Evolutionary conservation across 2,797 vertebrate species (phyloP), one percentile per base, ranked within the genome.

Genomic region (Apogon hyalosoma): DNA sequence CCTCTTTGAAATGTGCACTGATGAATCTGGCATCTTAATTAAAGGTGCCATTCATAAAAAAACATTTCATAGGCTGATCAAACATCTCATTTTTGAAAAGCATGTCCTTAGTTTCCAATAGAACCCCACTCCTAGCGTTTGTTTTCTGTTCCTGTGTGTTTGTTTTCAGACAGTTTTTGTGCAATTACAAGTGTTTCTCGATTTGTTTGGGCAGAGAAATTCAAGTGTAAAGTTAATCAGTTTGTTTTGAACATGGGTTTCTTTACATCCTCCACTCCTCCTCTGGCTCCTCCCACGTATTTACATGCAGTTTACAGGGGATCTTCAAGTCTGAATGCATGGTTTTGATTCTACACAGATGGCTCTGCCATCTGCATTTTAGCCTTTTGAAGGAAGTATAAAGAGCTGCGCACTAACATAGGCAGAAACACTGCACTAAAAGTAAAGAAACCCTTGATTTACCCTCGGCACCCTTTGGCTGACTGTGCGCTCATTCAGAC

Each of bases 341-440:
- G 90, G 91, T 92, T 93, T 93, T 93, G 90, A 93, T 90, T 91
- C 86, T 77, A 83, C 89, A 89, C 93, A 93, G 92, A 94, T 93
- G 93, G 91, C 89, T 84, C 88, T 84, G 83, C 90, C 93, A 90
- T 92, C 90, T 92, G 89, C 90, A 92, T 91, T 88, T 87, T 84
- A 84, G 82, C 71, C 92, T 92, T 93, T 92, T 94, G 90, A 93
- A 78, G 63, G 74, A 77, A 75, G 83, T 84, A 92, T 92, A 93
- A 93, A 93, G 88, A 88, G 87, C 82, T 24, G 79, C 69, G 51
- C 77, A 63, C 69, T 69, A 61, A 81, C 85, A 85, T 63, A 76
- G 74, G 83, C 79, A 86, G 72, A 79, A 85, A 91, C 82, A 81
- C 73, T 64, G 76, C 78, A 46, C 79, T 55, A 68, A 77, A 82